Evolutionary conservation across 2,888 invertebrate genomes (phyloP), one percentile per base, ranked within the genome.

Genomic region (Caenorhabditis japonica): DNA sequence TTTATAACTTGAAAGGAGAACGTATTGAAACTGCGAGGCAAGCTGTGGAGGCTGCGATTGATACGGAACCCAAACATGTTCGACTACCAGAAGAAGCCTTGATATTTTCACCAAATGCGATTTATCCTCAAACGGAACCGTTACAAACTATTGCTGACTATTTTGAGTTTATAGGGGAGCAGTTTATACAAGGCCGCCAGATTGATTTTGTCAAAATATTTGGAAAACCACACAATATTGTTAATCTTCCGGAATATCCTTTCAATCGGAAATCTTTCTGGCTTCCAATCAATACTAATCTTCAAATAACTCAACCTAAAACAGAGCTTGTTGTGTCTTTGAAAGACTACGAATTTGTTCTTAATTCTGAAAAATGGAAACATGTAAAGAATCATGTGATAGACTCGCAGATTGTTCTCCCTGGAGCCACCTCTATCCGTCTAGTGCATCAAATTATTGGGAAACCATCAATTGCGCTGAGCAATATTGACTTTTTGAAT

Each of bases 311-410:
- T 27, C n/a, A 8, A 34, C 3, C 19, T 4, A 13, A 15, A 49
- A 34, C 0, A 8, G 10, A 15, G 1, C 30, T 13, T 12, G n/a
- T 41, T 1, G 15, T 4, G 4, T 7, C 30, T 30, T 10, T 30
- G 30, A 38, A 39, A 1, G 41, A 47, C 1, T 60, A 66, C 15
- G 47, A 61, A 15, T 58, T 75, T 10, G 25, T 61, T 12, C 17
- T 77, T 21, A 62, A 75, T 12, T 58, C 56, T 4, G 52, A 59
- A 0, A 72, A 72, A 53, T 79, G 76, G 75, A 55, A 34, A 25
- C 75, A 80, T 36, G 72, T 80, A 1, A 60, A 55, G n/a, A 71
- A 77, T 21, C 79, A 80, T 44, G 70, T 80, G 2, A 74, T 80
- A 41, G 71, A 80, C 43, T 49, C 59, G 3, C 64, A 71, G 47